Evolutionary conservation across 2,797 vertebrate species (phyloP), one percentile per base, ranked within the genome.

Genomic region (Muscicapa comitata): DNA sequence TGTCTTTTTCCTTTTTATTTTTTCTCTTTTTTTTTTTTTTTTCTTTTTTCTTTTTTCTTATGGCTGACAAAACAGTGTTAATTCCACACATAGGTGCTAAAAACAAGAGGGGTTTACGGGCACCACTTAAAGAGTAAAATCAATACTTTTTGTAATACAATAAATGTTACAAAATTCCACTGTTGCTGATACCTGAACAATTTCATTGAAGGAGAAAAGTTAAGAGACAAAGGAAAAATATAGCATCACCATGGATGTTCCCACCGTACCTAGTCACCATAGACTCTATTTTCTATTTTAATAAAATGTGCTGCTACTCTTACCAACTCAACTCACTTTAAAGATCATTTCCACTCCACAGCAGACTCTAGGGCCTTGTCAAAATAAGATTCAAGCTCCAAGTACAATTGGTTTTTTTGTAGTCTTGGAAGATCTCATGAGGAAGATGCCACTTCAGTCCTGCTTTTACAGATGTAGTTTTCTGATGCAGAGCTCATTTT

Each of bases 401-500:
- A 92, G 18, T 55, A 51, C 66, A 73, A 48, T 35, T 94, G 9
- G 5, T 86, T 62, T 37, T n/a, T 83, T 90, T 45, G 3, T 83
- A 78, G 17, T 66, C 66, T 63, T 2, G 0, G 17, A 73, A 28
- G 58, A 81, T 37, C 37, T 72, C 29, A 26, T 38, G 61, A 77
- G 62, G 54, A 65, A 63, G 54, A 65, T 80, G 28, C 20, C 28
- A 72, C n/a, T 83, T 88, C 43, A 86, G 51, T 74, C 13, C 40
- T 88, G 24, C 21, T 80, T 88, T 88, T 86, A 71, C 33, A 81
- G 62, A 72, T 80, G 55, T 8, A 75, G 55, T 81, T 92, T 95
- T 93, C 73, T 93, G 83, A 92, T 71, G 67, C 50, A 77, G 24
- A 88, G 72, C 82, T 84, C 54, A 33, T 88, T 94, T 94, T 77